Base-by-base conservation (phyloP, 2,888 invertebrate genomes). In the Endotricha flammealis region DNA sequence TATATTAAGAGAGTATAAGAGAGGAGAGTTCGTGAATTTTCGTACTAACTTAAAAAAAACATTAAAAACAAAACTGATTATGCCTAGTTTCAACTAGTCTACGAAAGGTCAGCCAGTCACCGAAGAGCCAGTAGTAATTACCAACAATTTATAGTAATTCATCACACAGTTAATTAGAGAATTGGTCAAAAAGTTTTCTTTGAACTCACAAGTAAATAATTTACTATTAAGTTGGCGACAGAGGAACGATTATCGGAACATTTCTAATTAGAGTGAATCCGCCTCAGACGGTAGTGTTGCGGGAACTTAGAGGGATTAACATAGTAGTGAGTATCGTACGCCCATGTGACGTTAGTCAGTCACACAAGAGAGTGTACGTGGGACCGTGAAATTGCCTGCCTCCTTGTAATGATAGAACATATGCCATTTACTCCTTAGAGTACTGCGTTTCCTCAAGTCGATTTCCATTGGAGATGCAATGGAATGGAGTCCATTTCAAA, bases 331-430 rank as follows among this genome's bases (percentile, higher is more conserved):
- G 23, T 16, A 23, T 23, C 30, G 16, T 29, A 30, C 38, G 41
- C 31, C 48, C 41, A 14, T 17, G 34, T 32, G 25, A 40, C 39
- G 42, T 41, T 31, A 41, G 44, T 50, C 49, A n/a, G n/a, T n/a
- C 23, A 22, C 9, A 46, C 42, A 50, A 43, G 41, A 44, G 35
- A 12, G n/a, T n/a, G n/a, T n/a, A n/a, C n/a, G n/a, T n/a, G n/a
- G n/a, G 36, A 45, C 34, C 50, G 48, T 50, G 50, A 53, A 51
- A 55, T 53, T 49, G 48, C 44, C 32, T 46, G 53, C 44, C 44
- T 39, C 42, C 39, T 38, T 29, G 38, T 27, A 35, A 37, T 40
- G 33, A 20, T 20, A 6, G 20, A 20, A 6, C 20, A 20, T n/a
- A 20, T n/a, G n/a, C 11, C 38, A 16, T 29, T 23, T 35, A 30